Evolutionary conservation across 2,888 invertebrate genomes (phyloP).

Genomic region (Sycophila texana): DNA sequence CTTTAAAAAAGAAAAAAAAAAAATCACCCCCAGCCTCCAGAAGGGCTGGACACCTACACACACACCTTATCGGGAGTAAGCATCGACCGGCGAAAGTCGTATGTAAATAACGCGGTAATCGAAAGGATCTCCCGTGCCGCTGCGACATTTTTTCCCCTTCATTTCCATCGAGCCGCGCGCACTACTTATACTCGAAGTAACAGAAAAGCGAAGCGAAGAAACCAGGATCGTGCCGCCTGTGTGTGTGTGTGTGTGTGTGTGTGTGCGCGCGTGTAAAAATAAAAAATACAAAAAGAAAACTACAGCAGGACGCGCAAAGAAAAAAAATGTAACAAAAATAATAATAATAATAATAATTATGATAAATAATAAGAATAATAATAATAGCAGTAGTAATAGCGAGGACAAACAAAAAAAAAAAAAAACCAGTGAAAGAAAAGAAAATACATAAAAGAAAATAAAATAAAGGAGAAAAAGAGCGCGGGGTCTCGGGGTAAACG

Average conservation of each 20-base stretch:
- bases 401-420: background rate
- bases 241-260: no score
- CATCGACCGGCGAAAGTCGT: constrained; percentile 39
- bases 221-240: background rate
- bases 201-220: constrained; percentile 1
- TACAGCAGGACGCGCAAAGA: background rate
- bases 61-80: constrained; percentile 42
- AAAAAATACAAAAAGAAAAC: background rate
- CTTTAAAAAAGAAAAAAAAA: constrained; percentile 8
- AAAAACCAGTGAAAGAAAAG: no score
- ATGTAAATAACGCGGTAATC: constrained; percentile 51
- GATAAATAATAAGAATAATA: background rate
- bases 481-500: constrained; percentile 43
- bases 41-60: background rate
- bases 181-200: background rate
- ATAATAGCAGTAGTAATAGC: background rate
- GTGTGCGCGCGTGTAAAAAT: background rate
- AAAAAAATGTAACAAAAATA: constrained; percentile 3
- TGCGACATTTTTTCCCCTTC: constrained; percentile 48
- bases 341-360: background rate
- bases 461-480: constrained; percentile 47
- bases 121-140: constrained; percentile 38
- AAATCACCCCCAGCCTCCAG: background rate
- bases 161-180: constrained; percentile 2
- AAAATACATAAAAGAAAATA: constrained; percentile 14